A percentile compares a stretch with the other conserved stretches of the same genome.
These are phyloP conservation scores for Encarsia formosa DNA, from an alignment of 2,888 invertebrate genomes.

Conservation along the genomic window DNA sequence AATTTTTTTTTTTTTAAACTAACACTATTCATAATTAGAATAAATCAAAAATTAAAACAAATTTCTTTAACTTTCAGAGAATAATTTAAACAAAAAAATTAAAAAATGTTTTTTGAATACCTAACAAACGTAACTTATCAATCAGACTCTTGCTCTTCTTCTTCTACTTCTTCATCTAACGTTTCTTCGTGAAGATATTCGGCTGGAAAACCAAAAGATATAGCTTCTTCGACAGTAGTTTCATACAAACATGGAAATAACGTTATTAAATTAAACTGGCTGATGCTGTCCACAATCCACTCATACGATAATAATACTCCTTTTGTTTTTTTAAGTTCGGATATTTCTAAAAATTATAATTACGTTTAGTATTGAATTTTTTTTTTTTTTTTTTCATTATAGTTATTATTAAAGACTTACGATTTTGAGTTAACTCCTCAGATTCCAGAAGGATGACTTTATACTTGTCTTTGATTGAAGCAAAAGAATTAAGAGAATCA, in stretches of 20 bases:
- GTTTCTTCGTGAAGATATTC: conserved; percentile 30
- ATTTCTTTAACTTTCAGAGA: too few relatives aligned
- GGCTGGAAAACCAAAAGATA: conserved; percentile 33
- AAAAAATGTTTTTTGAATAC: too few relatives aligned
- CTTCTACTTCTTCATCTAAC: conserved; percentile 29
- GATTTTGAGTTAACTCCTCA: conserved; percentile 6
- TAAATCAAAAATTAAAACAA: too few relatives aligned
- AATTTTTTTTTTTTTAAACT: too few relatives aligned
- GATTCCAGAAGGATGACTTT: conserved; percentile 13
- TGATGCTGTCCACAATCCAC: conserved; percentile 42
- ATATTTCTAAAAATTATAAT: conserved; percentile 8
- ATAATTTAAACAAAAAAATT: too few relatives aligned
- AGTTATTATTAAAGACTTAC: too few relatives aligned
- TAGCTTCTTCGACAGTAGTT: conserved; percentile 28
- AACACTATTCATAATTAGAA: too few relatives aligned
- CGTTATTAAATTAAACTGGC: conserved; percentile 37
- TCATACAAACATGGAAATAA: conserved; percentile 33
- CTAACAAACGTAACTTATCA: too few relatives aligned
- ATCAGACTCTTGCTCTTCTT: conserved; percentile 11
- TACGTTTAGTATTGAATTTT: not conserved
- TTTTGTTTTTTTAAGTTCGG: conserved; percentile 19
- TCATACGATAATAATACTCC: conserved; percentile 35
- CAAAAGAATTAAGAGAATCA: conserved; percentile 28
- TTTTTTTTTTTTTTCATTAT: not conserved
- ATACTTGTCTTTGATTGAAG: conserved; percentile 2